Conservation (phyloP, 2,113 vertebrate species). For the Meriones unguiculatus region DNA sequence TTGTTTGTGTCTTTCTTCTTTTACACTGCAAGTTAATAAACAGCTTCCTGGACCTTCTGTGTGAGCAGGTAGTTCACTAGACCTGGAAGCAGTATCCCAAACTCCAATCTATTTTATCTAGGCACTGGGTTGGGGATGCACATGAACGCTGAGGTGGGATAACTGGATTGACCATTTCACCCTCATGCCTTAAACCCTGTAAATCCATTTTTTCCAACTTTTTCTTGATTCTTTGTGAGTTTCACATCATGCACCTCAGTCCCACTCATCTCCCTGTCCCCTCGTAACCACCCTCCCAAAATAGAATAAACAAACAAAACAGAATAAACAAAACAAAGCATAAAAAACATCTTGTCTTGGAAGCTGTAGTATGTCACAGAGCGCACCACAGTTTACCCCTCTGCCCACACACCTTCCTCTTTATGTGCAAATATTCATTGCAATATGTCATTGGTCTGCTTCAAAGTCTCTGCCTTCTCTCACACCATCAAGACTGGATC, state of each 20-base stretch:
- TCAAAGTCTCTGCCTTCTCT: neutral
- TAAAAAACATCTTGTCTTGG: neutral
- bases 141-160: neutral
- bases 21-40: neutral
- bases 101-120: no score
- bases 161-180: neutral
- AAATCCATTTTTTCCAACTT: neutral
- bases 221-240: neutral
- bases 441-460: neutral
- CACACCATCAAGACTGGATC: neutral
- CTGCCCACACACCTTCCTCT: neutral
- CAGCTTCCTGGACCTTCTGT: no score
- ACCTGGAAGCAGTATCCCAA: neutral
- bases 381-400: neutral
- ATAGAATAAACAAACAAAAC: neutral
- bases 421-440: neutral
- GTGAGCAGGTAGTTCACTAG: neutral
- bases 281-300: neutral
- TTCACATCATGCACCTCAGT: neutral
- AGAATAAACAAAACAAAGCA: neutral
- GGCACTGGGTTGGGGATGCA: neutral
- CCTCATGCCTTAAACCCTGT: neutral
- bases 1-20: neutral
- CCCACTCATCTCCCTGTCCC: neutral
- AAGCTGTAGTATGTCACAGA: neutral